Evolutionary conservation across 1,140 invertebrate genomes (phyloP).

Genomic region (Drosophila pruinosa): DNA sequence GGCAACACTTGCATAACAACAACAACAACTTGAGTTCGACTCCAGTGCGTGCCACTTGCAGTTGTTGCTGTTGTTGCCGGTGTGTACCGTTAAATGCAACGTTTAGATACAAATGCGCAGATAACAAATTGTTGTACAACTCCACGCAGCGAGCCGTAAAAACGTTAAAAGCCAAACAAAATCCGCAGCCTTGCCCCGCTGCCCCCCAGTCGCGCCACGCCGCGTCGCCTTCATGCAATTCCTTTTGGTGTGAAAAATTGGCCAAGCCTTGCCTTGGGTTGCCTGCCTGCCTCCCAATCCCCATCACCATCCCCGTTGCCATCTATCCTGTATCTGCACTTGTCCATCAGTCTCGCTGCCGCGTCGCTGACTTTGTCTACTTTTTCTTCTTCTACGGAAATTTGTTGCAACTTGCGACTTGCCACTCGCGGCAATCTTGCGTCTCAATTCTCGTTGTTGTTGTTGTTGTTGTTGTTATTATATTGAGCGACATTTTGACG

Average conservation of each 20-base stretch:
- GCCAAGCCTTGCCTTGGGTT: slow-evolving; percentile 45
- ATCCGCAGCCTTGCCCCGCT: slow-evolving; percentile 6
- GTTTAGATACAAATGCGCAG: slow-evolving; percentile 68
- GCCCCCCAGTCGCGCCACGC: too few species aligned
- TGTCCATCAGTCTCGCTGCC: slow-evolving; percentile 35
- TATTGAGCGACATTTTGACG: slow-evolving; percentile 72
- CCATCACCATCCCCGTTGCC: not conserved
- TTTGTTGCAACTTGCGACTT: slow-evolving; percentile 19
- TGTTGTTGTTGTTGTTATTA: not conserved
- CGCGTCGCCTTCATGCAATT: slow-evolving; percentile 36
- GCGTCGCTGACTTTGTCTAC: not conserved
- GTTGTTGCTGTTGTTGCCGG: not conserved
- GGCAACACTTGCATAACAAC: slow-evolving; percentile 62
- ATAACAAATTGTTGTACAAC: slow-evolving; percentile 76
- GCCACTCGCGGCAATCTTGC: slow-evolving; percentile 24
- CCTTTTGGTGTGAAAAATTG: slow-evolving; percentile 55
- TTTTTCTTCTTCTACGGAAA: slow-evolving; percentile 6
- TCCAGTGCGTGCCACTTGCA: slow-evolving; percentile 49
- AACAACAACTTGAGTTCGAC: slow-evolving; percentile 21
- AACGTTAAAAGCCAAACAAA: slow-evolving; percentile 41
- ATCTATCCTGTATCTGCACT: slow-evolving; percentile 34
- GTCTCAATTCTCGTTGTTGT: slow-evolving; percentile 11
- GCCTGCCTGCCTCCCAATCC: not conserved
- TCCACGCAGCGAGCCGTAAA: slow-evolving; percentile 23
- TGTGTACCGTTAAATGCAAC: slow-evolving; percentile 72